Evolutionary conservation across 1,140 invertebrate genomes (phyloP).

Genomic region (Caerostris extrusa): DNA sequence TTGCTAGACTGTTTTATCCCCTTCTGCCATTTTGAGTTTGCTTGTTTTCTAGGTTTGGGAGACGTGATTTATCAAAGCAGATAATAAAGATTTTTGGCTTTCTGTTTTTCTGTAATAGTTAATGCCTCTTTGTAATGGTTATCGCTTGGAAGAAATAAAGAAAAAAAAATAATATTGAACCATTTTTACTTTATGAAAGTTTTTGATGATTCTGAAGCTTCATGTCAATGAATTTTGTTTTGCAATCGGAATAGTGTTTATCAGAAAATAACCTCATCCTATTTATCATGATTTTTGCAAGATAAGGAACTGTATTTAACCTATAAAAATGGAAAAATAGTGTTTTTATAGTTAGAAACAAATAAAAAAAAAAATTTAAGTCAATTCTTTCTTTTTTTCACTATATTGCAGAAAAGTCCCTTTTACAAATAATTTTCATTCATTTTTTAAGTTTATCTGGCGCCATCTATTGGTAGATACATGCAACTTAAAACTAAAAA

Average conservation of each 20-base stretch:
- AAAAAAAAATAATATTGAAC: background rate
- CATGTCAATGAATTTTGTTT: background rate
- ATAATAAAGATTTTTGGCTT: background rate
- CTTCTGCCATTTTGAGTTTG: background rate
- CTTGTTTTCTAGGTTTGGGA: background rate
- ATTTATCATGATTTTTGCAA: too few species aligned
- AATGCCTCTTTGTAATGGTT: background rate
- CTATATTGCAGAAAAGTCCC: too few species aligned
- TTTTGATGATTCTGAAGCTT: background rate
- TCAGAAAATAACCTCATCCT: too few species aligned
- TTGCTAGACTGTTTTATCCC: background rate
- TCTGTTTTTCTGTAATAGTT: background rate
- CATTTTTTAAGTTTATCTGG: too few species aligned
- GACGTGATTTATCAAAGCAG: slow-evolving; percentile 47
- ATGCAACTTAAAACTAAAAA: too few species aligned
- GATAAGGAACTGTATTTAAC: too few species aligned
- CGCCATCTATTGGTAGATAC: too few species aligned
- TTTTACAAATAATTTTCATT: too few species aligned
- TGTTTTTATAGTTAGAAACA: too few species aligned
- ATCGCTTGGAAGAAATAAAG: background rate
- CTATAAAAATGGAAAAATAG: too few species aligned
- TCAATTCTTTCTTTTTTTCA: too few species aligned
- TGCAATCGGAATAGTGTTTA: background rate
- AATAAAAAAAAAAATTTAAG: too few species aligned
- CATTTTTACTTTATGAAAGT: background rate